phyloP scores from a whole-genome alignment of 2,797 vertebrate genomes.

The Poecile montanus region DNA sequence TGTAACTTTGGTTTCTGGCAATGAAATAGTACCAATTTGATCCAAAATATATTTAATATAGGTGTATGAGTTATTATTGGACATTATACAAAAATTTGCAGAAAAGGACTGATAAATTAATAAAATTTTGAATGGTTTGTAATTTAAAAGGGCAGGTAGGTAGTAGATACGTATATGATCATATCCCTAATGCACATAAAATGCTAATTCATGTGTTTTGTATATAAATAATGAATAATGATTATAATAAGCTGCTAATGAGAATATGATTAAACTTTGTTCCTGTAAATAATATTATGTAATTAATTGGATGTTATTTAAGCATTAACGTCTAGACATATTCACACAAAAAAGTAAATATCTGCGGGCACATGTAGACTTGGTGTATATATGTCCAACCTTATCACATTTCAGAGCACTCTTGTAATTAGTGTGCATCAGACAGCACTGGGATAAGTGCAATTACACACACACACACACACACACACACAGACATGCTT shows the following conservation, averaged over 20 bases:
- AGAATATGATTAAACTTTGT: constrained; percentile 56
- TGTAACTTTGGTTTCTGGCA: background rate
- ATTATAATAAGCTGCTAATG: constrained; percentile 51
- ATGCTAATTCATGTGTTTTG: background rate
- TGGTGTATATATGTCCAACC: background rate
- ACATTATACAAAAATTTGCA: background rate
- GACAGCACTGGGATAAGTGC: background rate
- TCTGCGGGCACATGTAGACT: background rate
- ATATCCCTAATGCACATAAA: background rate
- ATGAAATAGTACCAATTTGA: background rate
- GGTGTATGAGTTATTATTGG: background rate
- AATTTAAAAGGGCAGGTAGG: background rate
- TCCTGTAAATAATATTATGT: constrained; percentile 45
- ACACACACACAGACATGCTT: background rate
- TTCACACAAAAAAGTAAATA: background rate
- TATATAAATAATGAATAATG: constrained; percentile 19
- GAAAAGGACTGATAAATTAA: background rate
- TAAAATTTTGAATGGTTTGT: background rate
- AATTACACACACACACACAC: background rate
- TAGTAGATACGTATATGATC: background rate
- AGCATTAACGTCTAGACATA: background rate
- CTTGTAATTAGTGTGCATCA: background rate
- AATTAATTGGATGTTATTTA: constrained; percentile 58
- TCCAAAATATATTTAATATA: background rate
- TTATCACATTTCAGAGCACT: background rate